Conservation (phyloP, 2,797 vertebrate genomes). For the Novumbra hubbsi region DNA sequence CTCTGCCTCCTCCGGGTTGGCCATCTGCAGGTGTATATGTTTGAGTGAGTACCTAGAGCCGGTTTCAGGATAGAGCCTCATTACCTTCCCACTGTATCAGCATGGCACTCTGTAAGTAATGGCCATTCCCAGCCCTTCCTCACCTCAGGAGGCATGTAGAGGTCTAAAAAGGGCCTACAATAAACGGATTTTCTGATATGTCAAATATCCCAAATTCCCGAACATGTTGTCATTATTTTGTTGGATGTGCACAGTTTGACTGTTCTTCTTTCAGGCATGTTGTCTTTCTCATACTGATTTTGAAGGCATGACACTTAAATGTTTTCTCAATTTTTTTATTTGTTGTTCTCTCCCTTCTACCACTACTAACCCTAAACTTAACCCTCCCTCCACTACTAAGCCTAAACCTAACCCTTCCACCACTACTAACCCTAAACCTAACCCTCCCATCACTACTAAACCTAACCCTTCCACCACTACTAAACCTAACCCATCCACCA, state of each 20-base stretch:
- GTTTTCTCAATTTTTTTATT: conserved; percentile 15
- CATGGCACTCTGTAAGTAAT: not conserved
- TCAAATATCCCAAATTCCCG: no score
- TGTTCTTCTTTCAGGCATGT: conserved; percentile 43
- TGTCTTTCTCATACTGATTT: conserved; percentile 18
- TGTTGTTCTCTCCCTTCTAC: conserved; percentile 2
- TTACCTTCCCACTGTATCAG: not conserved
- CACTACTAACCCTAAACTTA: not conserved
- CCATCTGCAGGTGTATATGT: not conserved
- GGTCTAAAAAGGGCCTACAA: no score
- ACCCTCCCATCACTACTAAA: conserved; percentile 7
- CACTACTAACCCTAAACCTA: conserved; percentile 18
- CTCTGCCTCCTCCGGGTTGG: not conserved
- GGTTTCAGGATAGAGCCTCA: not conserved
- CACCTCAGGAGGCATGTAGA: no score
- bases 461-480: conserved; percentile 2
- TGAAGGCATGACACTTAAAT: conserved; percentile 39
- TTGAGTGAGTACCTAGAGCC: not conserved
- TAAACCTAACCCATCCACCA: conserved; percentile 13
- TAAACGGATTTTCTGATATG: no score
- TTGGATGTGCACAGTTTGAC: conserved; percentile 15
- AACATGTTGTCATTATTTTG: no score
- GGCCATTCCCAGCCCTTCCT: not conserved
- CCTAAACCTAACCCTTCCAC: not conserved
- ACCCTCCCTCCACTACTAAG: not conserved